A percentile compares a stretch with the other conserved stretches of the same genome.
Conservation (phyloP, 2,888 invertebrate genomes). For the Ochropleura plecta region DNA sequence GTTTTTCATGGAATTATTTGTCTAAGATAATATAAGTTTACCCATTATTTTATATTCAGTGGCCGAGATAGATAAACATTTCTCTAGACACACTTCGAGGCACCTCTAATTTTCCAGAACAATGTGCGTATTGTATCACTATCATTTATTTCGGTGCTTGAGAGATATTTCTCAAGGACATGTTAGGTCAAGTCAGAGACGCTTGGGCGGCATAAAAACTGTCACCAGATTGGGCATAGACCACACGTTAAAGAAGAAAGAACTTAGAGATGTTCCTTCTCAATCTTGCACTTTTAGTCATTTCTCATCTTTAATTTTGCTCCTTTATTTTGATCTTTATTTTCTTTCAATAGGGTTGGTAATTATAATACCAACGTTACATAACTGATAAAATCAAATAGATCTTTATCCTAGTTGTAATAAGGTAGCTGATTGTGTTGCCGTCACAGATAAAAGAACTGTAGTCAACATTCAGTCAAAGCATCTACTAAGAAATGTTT, state of each 20-base stretch:
- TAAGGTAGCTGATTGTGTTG: background rate
- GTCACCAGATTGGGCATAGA: too few relatives aligned
- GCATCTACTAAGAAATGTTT: background rate
- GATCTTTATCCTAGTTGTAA: background rate
- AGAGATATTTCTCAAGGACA: too few relatives aligned
- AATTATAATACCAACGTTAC: background rate
- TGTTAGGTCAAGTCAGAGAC: too few relatives aligned
- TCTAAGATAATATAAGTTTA: constrained; percentile 4
- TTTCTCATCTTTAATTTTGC: background rate
- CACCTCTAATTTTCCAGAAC: too few relatives aligned
- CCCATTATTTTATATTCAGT: background rate
- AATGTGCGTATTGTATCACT: too few relatives aligned
- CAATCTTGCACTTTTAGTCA: background rate
- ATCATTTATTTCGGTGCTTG: too few relatives aligned
- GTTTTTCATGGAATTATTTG: constrained; percentile 18
- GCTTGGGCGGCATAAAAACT: too few relatives aligned
- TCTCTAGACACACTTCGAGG: background rate
- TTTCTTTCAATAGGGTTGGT: background rate
- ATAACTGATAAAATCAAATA: background rate
- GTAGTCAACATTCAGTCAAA: background rate
- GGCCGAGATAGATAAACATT: background rate
- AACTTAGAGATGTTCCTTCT: background rate
- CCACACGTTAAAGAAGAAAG: too few relatives aligned
- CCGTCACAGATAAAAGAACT: too few relatives aligned
- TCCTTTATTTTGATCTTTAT: background rate